phyloP scores from a whole-genome alignment of 2,888 invertebrate species.

The Plagodis dolabraria region DNA sequence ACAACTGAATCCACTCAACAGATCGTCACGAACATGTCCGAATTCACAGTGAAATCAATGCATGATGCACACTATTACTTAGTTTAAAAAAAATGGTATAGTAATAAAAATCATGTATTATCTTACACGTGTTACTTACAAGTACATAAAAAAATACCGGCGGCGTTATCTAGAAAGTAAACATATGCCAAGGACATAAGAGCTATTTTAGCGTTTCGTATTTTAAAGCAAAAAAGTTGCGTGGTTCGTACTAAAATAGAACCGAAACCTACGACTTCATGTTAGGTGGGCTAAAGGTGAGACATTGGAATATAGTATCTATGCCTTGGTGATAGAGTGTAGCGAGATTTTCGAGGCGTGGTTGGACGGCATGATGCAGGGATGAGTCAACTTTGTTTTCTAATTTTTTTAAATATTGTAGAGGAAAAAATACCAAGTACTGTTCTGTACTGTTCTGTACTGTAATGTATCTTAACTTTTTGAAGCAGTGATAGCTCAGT shows the following conservation, averaged over 20 bases:
- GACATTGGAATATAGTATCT: conserved; percentile 6
- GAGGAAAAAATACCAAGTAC: too few species aligned
- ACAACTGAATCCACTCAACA: too few species aligned
- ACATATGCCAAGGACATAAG: conserved; percentile 16
- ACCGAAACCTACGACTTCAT: neutral
- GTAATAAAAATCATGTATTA: neutral
- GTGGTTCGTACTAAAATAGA: conserved; percentile 18
- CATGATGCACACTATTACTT: too few species aligned
- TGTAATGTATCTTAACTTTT: too few species aligned
- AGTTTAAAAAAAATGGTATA: neutral
- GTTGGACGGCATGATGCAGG: too few species aligned
- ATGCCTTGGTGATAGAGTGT: neutral
- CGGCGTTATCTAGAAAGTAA: conserved; percentile 9
- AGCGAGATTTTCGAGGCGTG: neutral
- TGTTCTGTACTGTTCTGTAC: too few species aligned
- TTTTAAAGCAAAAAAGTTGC: conserved; percentile 11
- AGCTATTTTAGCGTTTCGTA: conserved; percentile 7
- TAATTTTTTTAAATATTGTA: neutral
- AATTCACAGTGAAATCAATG: too few species aligned
- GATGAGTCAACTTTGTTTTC: neutral
- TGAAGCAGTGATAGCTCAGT: too few species aligned
- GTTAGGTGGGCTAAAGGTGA: neutral
- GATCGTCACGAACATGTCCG: too few species aligned
- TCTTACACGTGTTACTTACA: neutral
- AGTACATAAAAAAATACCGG: neutral